phyloP scores from a whole-genome alignment of 2,888 invertebrate genomes.

The Romanomermis culicivorax region DNA sequence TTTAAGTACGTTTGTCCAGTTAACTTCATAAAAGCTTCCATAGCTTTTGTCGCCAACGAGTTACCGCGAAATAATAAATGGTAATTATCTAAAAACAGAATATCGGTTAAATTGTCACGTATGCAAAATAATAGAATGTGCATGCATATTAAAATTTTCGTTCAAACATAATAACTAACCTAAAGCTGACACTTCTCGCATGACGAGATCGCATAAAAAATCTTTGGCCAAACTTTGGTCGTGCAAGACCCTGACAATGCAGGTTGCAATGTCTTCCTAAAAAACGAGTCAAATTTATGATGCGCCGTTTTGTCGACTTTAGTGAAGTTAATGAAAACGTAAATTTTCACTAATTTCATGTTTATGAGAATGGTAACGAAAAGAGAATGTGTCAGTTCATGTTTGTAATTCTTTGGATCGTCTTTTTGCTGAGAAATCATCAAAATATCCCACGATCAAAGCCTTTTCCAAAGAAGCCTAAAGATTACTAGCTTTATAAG shows the following conservation, averaged over 20 bases:
- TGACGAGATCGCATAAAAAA: conserved; percentile 66
- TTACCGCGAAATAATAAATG: conserved; percentile 73
- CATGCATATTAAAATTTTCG: not conserved
- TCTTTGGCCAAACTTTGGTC: conserved; percentile 58
- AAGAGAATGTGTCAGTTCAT: no score
- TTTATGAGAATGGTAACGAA: no score
- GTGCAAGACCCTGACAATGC: conserved; percentile 64
- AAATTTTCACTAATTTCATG: no score
- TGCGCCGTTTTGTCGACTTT: not conserved
- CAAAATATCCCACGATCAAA: no score
- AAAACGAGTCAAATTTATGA: not conserved
- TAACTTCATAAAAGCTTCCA: conserved; percentile 75
- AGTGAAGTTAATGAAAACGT: not conserved
- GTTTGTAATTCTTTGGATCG: no score
- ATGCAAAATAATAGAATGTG: not conserved
- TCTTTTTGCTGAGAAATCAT: no score
- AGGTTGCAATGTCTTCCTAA: conserved; percentile 60
- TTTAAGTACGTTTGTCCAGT: conserved; percentile 62
- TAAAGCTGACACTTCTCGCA: conserved; percentile 48
- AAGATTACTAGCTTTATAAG: no score
- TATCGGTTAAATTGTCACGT: not conserved
- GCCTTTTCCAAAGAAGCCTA: no score
- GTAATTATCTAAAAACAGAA: conserved; percentile 44
- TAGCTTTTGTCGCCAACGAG: conserved; percentile 75
- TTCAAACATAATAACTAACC: not conserved